Evolutionary conservation across 2,797 vertebrate genomes (phyloP).

Genomic region (Heliangelus exortis): DNA sequence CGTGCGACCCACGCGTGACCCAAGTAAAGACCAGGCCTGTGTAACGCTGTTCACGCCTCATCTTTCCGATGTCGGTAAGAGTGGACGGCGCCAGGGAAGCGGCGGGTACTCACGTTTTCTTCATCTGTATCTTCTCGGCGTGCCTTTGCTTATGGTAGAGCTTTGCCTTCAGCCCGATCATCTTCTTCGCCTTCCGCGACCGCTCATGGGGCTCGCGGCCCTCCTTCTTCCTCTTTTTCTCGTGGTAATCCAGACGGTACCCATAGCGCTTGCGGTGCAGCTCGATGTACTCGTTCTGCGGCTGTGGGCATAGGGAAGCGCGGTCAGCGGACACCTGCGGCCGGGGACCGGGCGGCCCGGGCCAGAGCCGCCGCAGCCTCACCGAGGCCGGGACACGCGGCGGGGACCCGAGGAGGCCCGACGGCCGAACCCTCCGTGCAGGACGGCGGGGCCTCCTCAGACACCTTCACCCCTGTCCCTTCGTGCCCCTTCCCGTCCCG

Average conservation of each 20-base stretch:
- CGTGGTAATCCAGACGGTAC: slow-evolving; percentile 95
- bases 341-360: not conserved
- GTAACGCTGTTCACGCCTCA: accelerated
- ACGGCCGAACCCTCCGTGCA: not conserved
- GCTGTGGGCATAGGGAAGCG: slow-evolving; percentile 73
- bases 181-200: slow-evolving; percentile 94
- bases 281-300: slow-evolving; percentile 98
- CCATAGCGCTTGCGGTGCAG: slow-evolving; percentile 95
- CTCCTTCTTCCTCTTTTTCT: slow-evolving; percentile 95
- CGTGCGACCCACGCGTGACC: accelerated
- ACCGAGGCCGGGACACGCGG: not conserved
- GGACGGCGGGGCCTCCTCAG: too few relatives aligned
- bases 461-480: accelerated
- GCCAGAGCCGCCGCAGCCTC: not conserved
- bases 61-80: accelerated
- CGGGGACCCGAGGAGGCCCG: too few relatives aligned
- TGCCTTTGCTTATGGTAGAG: slow-evolving; percentile 98
- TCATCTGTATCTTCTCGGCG: slow-evolving; percentile 98
- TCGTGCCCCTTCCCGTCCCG: not conserved
- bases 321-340: not conserved
- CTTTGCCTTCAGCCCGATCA: slow-evolving; percentile 97
- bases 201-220: slow-evolving; percentile 92
- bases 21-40: accelerated
- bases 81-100: accelerated
- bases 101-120: slow-evolving; percentile 90